A percentile compares a stretch with the other conserved stretches of the same genome.
phyloP scores from a whole-genome alignment of 2,888 invertebrate genomes.

The Clostera curtula region DNA sequence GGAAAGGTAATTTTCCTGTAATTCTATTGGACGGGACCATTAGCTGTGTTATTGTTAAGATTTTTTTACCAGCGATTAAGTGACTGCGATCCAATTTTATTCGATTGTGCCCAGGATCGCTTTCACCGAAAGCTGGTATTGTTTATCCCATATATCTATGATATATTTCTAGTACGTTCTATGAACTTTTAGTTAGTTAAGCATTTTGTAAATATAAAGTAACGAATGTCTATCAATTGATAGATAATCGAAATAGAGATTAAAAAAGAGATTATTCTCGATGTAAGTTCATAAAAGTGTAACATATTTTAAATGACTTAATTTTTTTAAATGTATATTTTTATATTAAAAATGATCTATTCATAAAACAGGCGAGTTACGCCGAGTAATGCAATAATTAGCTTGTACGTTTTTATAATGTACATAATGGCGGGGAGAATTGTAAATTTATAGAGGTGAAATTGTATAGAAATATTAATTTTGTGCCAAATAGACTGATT shows the following conservation, averaged over 20 bases:
- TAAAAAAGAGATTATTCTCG: slow-evolving; percentile 34
- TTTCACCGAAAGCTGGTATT: slow-evolving; percentile 77
- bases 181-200: slow-evolving; percentile 81
- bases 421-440: slow-evolving; percentile 23
- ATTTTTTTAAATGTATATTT: slow-evolving; percentile 17
- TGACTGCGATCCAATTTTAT: slow-evolving; percentile 28
- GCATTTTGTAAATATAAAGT: slow-evolving; percentile 51
- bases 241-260: slow-evolving; percentile 29
- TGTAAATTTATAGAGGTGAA: slow-evolving; percentile 18
- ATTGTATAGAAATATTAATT: slow-evolving; percentile 41
- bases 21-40: slow-evolving; percentile 59
- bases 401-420: slow-evolving; percentile 23
- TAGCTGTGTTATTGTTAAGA: slow-evolving; percentile 49
- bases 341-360: slow-evolving; percentile 27
- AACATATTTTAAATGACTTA: slow-evolving; percentile 22
- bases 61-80: slow-evolving; percentile 63
- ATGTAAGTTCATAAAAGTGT: slow-evolving; percentile 20
- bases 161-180: slow-evolving; percentile 98
- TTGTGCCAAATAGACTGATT: slow-evolving; percentile 68
- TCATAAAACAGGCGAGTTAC: slow-evolving; percentile 39
- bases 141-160: slow-evolving; percentile 98
- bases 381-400: slow-evolving; percentile 30
- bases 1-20: slow-evolving; percentile 75
- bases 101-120: slow-evolving; percentile 28
- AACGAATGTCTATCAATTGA: slow-evolving; percentile 15